Evolutionary conservation across 2,888 invertebrate species (phyloP).

Genomic region (Dendrolimus pini): DNA sequence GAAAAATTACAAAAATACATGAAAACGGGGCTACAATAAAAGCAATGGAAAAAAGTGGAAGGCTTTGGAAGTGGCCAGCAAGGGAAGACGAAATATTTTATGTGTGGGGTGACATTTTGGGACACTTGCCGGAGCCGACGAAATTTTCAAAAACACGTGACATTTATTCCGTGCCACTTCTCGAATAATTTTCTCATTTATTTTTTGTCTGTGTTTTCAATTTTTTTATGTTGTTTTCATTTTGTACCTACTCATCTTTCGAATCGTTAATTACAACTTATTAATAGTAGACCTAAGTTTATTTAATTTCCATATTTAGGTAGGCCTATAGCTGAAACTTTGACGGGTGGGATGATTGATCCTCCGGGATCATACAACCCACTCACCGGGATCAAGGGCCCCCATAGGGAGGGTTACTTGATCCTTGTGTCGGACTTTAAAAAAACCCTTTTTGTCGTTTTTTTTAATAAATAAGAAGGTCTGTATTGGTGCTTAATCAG

Average conservation of each 20-base stretch:
- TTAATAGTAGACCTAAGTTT: constrained; percentile 7
- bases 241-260: too few relatives aligned
- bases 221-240: constrained; percentile 5
- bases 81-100: constrained; percentile 1
- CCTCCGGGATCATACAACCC: constrained; percentile 4
- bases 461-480: too few relatives aligned
- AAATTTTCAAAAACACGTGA: constrained; percentile 5
- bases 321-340: constrained; percentile 5
- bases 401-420: constrained; percentile 5
- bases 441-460: constrained; percentile 5
- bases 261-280: constrained; percentile 6
- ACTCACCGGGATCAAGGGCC: constrained; percentile 5
- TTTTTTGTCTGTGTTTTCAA: constrained; percentile 4
- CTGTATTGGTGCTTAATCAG: too few relatives aligned
- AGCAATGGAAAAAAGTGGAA: background rate
- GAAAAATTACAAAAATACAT: background rate
- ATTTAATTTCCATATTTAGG: constrained; percentile 8
- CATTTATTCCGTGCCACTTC: constrained; percentile 3
- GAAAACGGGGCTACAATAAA: background rate
- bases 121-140: constrained; percentile 5
- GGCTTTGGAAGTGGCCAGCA: constrained; percentile 2
- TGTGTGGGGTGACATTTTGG: constrained; percentile 5
- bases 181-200: too few relatives aligned
- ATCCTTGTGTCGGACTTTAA: constrained; percentile 9
- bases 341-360: constrained; percentile 5